Evolutionary conservation across 1,140 invertebrate genomes (phyloP).

Genomic region (Dendrolimus kikuchii): DNA sequence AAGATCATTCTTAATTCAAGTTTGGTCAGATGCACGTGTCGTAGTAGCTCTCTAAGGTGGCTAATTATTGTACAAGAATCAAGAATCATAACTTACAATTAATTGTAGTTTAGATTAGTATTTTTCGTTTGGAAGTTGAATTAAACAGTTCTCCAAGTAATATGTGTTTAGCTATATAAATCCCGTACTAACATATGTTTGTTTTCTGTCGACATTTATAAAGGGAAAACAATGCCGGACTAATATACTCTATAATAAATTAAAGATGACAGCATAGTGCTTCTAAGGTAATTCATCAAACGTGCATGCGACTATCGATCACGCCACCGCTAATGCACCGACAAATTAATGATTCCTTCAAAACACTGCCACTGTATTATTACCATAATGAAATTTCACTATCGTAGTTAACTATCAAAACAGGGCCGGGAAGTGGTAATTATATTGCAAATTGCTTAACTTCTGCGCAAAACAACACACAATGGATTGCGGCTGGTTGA

Average conservation of each 20-base stretch:
- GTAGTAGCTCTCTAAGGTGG: too few species aligned
- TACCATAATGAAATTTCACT: slow-evolving; percentile 15
- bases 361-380: slow-evolving; percentile 21
- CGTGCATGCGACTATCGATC: slow-evolving; percentile 20
- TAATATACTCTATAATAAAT: not conserved
- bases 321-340: slow-evolving; percentile 19
- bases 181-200: too few species aligned
- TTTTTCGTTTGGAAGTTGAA: too few species aligned
- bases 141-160: too few species aligned
- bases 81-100: too few species aligned
- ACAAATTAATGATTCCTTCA: slow-evolving; percentile 26
- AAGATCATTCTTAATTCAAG: too few species aligned
- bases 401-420: slow-evolving; percentile 7
- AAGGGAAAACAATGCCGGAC: not conserved
- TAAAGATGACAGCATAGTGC: slow-evolving; percentile 6
- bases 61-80: too few species aligned
- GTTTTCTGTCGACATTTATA: not conserved
- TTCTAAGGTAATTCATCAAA: slow-evolving; percentile 23
- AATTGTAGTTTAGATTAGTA: too few species aligned
- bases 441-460: slow-evolving; percentile 9
- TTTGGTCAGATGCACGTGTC: too few species aligned
- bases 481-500: too few species aligned
- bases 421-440: not conserved
- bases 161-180: too few species aligned
- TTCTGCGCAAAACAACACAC: too few species aligned